Percentiles rank a stretch among this genome's conserved stretches.
Conservation (phyloP, 2,888 invertebrate species). For the Eupithecia centaureata region DNA sequence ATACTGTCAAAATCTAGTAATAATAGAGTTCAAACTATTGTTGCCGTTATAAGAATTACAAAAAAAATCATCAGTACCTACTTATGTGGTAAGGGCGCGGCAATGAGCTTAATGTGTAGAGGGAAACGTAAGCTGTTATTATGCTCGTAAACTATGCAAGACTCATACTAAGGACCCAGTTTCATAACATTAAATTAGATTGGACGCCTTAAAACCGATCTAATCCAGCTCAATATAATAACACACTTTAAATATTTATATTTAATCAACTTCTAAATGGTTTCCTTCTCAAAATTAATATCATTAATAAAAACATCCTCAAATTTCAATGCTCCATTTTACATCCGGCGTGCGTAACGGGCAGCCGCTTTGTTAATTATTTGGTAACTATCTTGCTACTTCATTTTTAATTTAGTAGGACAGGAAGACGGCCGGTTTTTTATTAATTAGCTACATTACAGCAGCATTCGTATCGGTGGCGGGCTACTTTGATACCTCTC, state of each 20-base stretch:
- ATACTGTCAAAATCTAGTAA: background rate
- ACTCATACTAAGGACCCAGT: background rate
- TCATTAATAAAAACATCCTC: constrained; percentile 40
- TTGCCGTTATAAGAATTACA: too few species aligned
- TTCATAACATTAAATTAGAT: background rate
- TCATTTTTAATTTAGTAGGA: constrained; percentile 45
- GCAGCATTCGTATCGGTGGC: constrained; percentile 46
- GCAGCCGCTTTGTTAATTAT: constrained; percentile 50
- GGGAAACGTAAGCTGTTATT: background rate
- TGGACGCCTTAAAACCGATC: constrained; percentile 1
- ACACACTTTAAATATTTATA: constrained; percentile 31
- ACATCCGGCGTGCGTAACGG: constrained; percentile 44
- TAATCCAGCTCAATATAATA: constrained; percentile 11
- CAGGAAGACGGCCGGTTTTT: constrained; percentile 65
- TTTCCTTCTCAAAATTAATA: constrained; percentile 39
- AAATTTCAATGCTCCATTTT: constrained; percentile 38
- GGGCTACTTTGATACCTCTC: constrained; percentile 48
- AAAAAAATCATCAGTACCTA: too few species aligned
- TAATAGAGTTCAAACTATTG: too few species aligned
- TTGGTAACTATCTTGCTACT: constrained; percentile 58
- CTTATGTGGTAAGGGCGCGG: background rate
- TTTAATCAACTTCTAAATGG: constrained; percentile 33
- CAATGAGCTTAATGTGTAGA: background rate
- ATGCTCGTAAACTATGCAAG: background rate
- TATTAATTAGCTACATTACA: constrained; percentile 65